Evolutionary conservation across 2,888 invertebrate species (phyloP), one percentile per base, ranked within the genome.

Genomic region (Argynnis bischoffii): DNA sequence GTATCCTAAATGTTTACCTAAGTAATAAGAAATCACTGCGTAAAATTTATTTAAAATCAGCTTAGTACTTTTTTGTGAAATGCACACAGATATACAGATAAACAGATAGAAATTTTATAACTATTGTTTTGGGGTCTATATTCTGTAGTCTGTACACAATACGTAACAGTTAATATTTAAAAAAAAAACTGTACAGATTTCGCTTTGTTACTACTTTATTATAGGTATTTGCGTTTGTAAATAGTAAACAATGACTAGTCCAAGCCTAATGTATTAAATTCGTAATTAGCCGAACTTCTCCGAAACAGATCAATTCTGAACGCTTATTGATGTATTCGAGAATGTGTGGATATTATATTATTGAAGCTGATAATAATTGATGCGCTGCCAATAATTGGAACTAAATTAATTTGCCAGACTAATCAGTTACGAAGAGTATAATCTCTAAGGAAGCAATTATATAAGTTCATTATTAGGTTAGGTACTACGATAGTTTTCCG

Each of bases 361-460:
- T 59, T 59, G 59, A 59, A 59, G 26, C 16, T 48, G 48, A 48
- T 48, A 59, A 61, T 61, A 51, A 61, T 61, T 61, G 41, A 61
- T 61, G 51, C 21, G 35, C 18, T 61, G 61, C 56, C 64, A 51
- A 51, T 57, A 46, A 56, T 56, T 56, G 21, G 46, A 51, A 64
- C 51, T 64, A 64, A 51, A 41, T 56, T 57, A 64, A 64, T 64
- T 64, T 48, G 50, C n/a, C 35, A 64, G 41, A 56, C 41, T 48
- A 64, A 64, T 59, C 48, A 59, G 57, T 59, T 59, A 16, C 13
- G 48, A 16, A 31, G 59, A 59, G 48, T 59, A 59, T 59, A 59
- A 59, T 59, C 59, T 48, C 47, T 48, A 31, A n/a, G 48, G 47
- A 59, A 59, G 47, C 15, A 59, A 59, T 59, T 59, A 59, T 59